Percentiles rank a stretch among this genome's conserved stretches.
Evolutionary conservation across 2,888 invertebrate genomes (phyloP).

Genomic region (Lycophotia porphyrea): DNA sequence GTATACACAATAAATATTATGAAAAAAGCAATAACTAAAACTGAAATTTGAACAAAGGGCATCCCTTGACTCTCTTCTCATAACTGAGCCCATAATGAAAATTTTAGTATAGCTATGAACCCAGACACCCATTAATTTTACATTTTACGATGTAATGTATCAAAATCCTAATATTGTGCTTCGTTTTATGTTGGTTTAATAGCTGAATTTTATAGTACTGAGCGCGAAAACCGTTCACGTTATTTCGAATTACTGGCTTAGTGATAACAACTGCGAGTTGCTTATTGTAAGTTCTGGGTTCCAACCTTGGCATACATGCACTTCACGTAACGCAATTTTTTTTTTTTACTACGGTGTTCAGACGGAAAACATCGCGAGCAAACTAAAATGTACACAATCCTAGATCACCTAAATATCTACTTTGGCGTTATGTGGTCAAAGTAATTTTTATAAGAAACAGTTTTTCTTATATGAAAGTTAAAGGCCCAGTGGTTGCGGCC

Average conservation of each 20-base stretch:
- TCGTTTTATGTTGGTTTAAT: slow-evolving; percentile 63
- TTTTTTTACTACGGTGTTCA: not conserved
- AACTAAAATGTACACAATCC: not conserved
- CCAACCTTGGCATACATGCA: not conserved
- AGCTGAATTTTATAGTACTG: slow-evolving; percentile 53
- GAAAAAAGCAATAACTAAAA: not conserved
- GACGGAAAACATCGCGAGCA: not conserved
- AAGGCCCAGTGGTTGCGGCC: too few species aligned
- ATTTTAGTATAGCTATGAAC: slow-evolving; percentile 60
- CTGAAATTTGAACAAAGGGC: not conserved
- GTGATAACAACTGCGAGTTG: not conserved
- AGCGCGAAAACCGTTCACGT: slow-evolving; percentile 40
- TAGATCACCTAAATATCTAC: not conserved
- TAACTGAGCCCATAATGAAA: slow-evolving; percentile 56
- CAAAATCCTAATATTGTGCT: slow-evolving; percentile 62
- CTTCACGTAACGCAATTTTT: not conserved
- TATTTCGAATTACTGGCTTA: slow-evolving; percentile 17
- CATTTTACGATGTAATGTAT: slow-evolving; percentile 61
- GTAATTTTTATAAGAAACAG: too few species aligned
- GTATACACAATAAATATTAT: not conserved
- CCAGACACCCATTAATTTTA: slow-evolving; percentile 61
- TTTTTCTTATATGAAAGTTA: too few species aligned
- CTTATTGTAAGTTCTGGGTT: not conserved
- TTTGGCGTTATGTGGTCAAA: not conserved
- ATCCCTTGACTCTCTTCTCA: slow-evolving; percentile 29